phyloP scores from a whole-genome alignment of 2,797 vertebrate genomes.

The Schizothorax lantsangensis region DNA sequence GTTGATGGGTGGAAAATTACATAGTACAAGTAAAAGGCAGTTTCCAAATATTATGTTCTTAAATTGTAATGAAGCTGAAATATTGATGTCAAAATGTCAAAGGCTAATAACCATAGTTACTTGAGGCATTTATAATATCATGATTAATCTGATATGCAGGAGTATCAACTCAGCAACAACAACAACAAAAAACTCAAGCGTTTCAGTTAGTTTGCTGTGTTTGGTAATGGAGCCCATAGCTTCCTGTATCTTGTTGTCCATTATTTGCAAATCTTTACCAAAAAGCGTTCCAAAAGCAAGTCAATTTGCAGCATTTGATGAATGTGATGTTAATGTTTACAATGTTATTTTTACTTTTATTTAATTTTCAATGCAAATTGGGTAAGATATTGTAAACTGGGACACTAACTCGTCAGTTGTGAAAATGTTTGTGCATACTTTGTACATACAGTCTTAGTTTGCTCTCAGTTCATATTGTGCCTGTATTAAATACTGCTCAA shows the following conservation, averaged over 20 bases:
- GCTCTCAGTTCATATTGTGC: constrained; percentile 19
- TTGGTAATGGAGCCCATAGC: constrained; percentile 3
- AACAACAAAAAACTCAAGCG: neutral
- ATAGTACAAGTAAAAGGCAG: neutral
- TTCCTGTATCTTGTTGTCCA: neutral
- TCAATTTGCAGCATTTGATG: constrained; percentile 27
- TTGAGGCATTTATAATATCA: neutral
- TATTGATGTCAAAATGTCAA: neutral
- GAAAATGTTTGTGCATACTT: constrained; percentile 17
- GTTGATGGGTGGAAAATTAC: neutral
- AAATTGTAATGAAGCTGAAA: neutral
- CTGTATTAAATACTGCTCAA: constrained; percentile 36
- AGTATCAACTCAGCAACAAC: neutral
- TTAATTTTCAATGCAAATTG: constrained; percentile 42
- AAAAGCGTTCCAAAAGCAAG: neutral
- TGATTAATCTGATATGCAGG: neutral
- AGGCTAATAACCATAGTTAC: neutral
- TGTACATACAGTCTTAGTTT: constrained; percentile 29
- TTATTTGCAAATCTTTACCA: neutral
- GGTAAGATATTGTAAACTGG: constrained; percentile 19
- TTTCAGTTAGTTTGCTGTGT: neutral
- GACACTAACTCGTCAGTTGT: constrained; percentile 9
- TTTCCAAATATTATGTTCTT: neutral
- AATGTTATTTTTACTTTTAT: constrained; percentile 30
- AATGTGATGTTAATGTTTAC: constrained; percentile 60